Evolutionary conservation across 1,140 invertebrate species (phyloP).

Genomic region (Andricus grossulariae): DNA sequence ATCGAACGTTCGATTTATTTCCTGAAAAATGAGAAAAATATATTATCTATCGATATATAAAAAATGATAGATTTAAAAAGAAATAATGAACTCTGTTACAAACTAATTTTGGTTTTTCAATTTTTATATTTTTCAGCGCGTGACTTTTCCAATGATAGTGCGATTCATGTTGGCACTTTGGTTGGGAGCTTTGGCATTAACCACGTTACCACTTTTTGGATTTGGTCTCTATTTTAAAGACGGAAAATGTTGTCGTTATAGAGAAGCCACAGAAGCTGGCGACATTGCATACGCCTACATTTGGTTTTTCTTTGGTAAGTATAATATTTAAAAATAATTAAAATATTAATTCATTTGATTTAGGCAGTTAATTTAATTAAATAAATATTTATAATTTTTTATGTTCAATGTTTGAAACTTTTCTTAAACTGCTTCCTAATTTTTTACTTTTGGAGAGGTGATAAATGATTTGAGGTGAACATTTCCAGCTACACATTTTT

Average conservation of each 20-base stretch:
- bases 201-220: constrained; percentile 85
- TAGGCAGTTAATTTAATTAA: constrained; percentile 35
- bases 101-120: no score
- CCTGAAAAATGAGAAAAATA: no score
- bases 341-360: neutral
- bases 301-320: constrained; percentile 85
- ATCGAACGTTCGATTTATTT: no score
- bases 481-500: no score
- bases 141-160: constrained; percentile 86
- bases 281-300: constrained; percentile 87
- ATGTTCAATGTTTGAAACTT: no score
- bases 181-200: constrained; percentile 81
- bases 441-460: no score
- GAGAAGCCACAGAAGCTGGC: constrained; percentile 79
- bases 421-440: no score
- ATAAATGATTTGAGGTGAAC: no score
- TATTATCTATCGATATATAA: no score
- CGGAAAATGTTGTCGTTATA: constrained; percentile 81
- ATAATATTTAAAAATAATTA: constrained; percentile 30
- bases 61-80: no score
- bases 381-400: no score
- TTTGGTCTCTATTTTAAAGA: constrained; percentile 86
- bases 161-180: constrained; percentile 83
- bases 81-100: no score
- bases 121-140: constrained; percentile 78